Evolutionary conservation across 2,113 vertebrate species (phyloP), one percentile per base, ranked within the genome.

Genomic region (Pungitius pungitius): DNA sequence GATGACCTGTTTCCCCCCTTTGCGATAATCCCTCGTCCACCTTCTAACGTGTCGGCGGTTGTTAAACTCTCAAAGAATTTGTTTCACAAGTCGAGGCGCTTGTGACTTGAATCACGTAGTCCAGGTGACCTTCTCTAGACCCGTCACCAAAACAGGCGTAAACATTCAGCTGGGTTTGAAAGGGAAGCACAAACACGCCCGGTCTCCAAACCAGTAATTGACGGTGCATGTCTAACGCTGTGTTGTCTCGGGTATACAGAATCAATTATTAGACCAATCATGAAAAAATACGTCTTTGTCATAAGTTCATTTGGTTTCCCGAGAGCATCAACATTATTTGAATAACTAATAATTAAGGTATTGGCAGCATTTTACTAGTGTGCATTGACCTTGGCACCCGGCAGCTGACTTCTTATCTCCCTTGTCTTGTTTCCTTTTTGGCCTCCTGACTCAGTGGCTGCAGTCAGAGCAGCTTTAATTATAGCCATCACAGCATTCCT

Each of bases 401-500:
- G 54, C 64, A 65, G 83, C 82, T 85, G 84, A 92, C 88, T 89
- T 83, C 79, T 87, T 91, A 90, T 90, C 85, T 89, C 87, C 81
- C 90, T 91, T 85, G 86, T 92, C 88, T 65, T 51, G 84, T 87
- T 93, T 93, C 90, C 47, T 80, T 90, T 93, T 92, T 87, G 81
- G 90, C 81, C 86, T 76, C 78, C 80, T 93, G 92, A 93, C 88
- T 93, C 93, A 93, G 69, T 85, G 85, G 87, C 80, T 65, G 84
- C 82, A 81, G 79, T 82, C 74, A 77, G 81, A 80, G 85, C 66
- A 60, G 69, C 82, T 91, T 91, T 93, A 94, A 94, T 92, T 90
- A 88, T 94, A 94, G 91, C 88, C 67, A 69, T 83, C 73, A 60
- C 84, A 59, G 76, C 91, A 91, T 93, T 92, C 91, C 90, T 89